phyloP scores from a whole-genome alignment of 2,888 invertebrate genomes.

The Rhimphoctona megacephalus region DNA sequence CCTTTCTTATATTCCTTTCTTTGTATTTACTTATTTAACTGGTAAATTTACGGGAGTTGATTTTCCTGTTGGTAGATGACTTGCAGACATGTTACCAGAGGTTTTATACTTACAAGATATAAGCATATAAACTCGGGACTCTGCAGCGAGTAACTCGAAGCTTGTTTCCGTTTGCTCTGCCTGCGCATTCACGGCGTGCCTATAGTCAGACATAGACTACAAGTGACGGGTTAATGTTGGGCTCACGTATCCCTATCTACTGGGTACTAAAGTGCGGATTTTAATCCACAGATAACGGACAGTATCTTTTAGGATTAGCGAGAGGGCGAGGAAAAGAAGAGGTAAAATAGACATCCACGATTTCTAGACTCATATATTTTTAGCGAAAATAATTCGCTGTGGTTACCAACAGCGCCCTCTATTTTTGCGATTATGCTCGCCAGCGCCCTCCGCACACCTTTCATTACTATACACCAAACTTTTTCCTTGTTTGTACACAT shows the following conservation, averaged over 20 bases:
- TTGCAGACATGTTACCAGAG: conserved; percentile 19
- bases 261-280: conserved; percentile 79
- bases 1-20: conserved; percentile 26
- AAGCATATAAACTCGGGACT: conserved; percentile 7
- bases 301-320: conserved; percentile 80
- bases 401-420: conserved; percentile 31
- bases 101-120: conserved; percentile 25
- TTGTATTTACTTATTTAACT: conserved; percentile 81
- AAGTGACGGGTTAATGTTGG: conserved; percentile 43
- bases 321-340: background rate
- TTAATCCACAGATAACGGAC: conserved; percentile 82
- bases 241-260: conserved; percentile 51
- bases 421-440: background rate
- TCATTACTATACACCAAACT: background rate
- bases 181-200: background rate
- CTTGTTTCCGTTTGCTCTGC: conserved; percentile 31
- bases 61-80: conserved; percentile 33
- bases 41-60: conserved; percentile 76
- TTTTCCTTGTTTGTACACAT: background rate
- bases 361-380: conserved; percentile 20
- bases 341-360: background rate
- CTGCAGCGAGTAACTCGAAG: background rate
- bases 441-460: conserved; percentile 1
- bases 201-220: conserved; percentile 33
- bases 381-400: conserved; percentile 8